A percentile compares a stretch with the other conserved stretches of the same genome.
phyloP scores from a whole-genome alignment of 1,140 invertebrate genomes.

The Nymphalis io region DNA sequence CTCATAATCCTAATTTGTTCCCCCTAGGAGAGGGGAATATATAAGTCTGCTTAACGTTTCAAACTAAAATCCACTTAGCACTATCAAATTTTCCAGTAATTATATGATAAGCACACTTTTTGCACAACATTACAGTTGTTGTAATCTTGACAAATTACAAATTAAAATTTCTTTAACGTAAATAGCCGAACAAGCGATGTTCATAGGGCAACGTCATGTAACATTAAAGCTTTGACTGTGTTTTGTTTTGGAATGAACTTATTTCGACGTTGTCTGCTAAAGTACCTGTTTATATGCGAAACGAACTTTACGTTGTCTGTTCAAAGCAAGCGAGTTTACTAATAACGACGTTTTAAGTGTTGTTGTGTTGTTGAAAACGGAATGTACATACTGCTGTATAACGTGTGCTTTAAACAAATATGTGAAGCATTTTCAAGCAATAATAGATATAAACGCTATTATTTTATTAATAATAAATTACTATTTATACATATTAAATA shows the following conservation, averaged over 20 bases:
- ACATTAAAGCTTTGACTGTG: background rate
- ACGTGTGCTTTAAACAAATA: no score
- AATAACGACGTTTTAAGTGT: background rate
- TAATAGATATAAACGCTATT: no score
- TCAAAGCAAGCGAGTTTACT: background rate
- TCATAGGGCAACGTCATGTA: background rate
- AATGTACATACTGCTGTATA: background rate
- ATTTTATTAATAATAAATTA: no score
- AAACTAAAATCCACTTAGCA: no score
- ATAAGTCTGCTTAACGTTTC: no score
- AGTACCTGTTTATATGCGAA: constrained; percentile 8
- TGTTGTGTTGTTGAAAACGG: background rate
- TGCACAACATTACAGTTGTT: no score
- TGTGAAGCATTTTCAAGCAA: no score
- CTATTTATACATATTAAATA: no score
- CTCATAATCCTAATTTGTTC: no score
- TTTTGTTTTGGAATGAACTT: background rate
- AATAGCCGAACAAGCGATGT: background rate
- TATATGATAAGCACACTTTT: no score
- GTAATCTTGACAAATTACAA: background rate
- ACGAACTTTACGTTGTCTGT: background rate
- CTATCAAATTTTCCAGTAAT: no score
- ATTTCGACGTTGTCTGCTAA: constrained; percentile 2
- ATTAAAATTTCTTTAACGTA: background rate
- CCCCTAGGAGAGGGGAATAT: no score